Percentiles rank a stretch among this genome's conserved stretches.
These are phyloP conservation scores for Minunthozetes semirufus DNA, from an alignment of 2,888 invertebrate species.

Conservation along the genomic window DNA sequence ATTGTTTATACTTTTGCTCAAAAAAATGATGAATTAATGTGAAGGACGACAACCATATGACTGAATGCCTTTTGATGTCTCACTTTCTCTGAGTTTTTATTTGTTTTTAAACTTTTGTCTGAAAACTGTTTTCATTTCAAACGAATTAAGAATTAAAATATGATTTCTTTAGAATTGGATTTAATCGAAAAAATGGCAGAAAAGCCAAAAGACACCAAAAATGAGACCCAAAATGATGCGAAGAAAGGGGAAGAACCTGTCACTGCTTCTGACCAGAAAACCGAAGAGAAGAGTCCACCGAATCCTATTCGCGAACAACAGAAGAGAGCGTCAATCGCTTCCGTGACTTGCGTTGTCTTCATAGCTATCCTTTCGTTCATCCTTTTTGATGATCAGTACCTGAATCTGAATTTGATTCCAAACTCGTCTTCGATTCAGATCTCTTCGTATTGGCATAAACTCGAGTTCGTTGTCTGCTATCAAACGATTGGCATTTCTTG, in stretches of 20 bases:
- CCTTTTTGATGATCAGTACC: background rate
- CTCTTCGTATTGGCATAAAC: conserved; percentile 21
- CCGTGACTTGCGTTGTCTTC: background rate
- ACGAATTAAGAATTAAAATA: background rate
- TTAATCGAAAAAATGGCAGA: background rate
- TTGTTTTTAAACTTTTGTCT: background rate
- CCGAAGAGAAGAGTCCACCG: background rate
- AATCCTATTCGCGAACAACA: background rate
- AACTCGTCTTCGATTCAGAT: background rate
- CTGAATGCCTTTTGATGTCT: conserved; percentile 21
- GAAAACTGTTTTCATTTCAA: background rate
- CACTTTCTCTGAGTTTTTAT: background rate
- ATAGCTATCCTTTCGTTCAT: background rate
- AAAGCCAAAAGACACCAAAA: background rate
- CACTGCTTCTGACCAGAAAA: background rate
- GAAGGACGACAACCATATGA: conserved; percentile 16
- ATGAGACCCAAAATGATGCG: background rate
- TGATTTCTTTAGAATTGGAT: no score
- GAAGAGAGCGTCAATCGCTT: background rate
- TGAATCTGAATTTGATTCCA: background rate
- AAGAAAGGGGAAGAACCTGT: background rate
- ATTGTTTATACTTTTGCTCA: no score
- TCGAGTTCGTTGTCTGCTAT: conserved; percentile 16
- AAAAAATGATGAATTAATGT: conserved; percentile 11
- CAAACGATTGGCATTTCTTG: conserved; percentile 1